phyloP scores from a whole-genome alignment of 2,888 invertebrate genomes.

The Xestia sexstrigata region DNA sequence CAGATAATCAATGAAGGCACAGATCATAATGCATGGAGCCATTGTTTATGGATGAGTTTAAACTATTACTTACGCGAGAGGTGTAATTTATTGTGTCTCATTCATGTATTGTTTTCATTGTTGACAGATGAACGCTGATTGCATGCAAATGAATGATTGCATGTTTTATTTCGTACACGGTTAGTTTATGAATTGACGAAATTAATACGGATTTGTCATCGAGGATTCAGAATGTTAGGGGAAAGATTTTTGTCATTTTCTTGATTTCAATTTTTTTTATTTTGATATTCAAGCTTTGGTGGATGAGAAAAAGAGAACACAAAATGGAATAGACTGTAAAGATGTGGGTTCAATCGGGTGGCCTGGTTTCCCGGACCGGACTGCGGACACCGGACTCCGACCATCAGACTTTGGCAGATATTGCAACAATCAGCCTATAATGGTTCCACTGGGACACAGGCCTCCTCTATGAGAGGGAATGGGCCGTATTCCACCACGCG shows the following conservation, averaged over 20 bases:
- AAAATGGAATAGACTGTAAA: not conserved
- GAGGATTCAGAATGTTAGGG: slow-evolving; percentile 16
- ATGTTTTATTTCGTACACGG: slow-evolving; percentile 45
- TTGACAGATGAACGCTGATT: slow-evolving; percentile 58
- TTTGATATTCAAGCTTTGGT: not conserved
- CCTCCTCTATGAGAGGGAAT: not conserved
- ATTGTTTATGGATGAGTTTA: slow-evolving; percentile 69
- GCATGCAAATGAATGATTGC: slow-evolving; percentile 46
- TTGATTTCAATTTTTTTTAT: not conserved
- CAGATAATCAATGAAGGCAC: slow-evolving; percentile 71
- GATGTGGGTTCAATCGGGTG: not conserved
- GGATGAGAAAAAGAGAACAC: not conserved
- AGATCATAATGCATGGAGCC: slow-evolving; percentile 71
- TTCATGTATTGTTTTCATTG: slow-evolving; percentile 68
- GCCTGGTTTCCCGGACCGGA: not conserved
- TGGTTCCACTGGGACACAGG: not conserved
- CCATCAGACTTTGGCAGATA: not conserved
- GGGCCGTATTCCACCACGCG: not conserved
- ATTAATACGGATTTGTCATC: slow-evolving; percentile 25
- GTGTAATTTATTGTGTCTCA: slow-evolving; percentile 69
- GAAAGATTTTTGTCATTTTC: slow-evolving; percentile 1
- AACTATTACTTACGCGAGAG: slow-evolving; percentile 70
- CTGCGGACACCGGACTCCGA: not conserved
- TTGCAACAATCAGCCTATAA: not conserved
- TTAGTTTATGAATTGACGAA: slow-evolving; percentile 38